Evolutionary conservation across 2,888 invertebrate genomes (phyloP).

Genomic region (Elaeidobius kamerunicus): DNA sequence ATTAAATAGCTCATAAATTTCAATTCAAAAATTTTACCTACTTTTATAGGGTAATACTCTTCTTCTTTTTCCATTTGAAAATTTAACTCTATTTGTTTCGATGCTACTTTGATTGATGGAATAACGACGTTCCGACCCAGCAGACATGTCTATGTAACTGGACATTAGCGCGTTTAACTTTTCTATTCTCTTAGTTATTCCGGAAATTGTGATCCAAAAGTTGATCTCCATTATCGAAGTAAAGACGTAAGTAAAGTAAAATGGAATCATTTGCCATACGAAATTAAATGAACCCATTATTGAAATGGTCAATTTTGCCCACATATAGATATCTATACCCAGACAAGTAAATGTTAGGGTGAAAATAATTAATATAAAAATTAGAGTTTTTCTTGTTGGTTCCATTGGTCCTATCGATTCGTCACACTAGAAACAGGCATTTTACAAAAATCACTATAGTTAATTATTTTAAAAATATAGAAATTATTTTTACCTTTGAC

Average conservation of each 20-base stretch:
- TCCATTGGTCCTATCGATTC: slow-evolving; percentile 8
- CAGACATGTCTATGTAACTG: slow-evolving; percentile 1
- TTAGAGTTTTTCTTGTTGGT: slow-evolving; percentile 7
- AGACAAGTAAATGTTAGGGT: slow-evolving; percentile 20
- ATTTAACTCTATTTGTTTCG: neutral
- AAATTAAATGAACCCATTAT: slow-evolving; percentile 7
- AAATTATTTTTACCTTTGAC: slow-evolving; percentile 4
- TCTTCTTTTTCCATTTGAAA: slow-evolving; percentile 1
- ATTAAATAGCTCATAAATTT: no score
- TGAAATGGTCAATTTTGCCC: slow-evolving; percentile 14
- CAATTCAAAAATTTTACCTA: no score
- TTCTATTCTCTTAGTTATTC: slow-evolving; percentile 6
- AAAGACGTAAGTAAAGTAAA: slow-evolving; percentile 23
- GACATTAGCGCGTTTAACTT: slow-evolving; percentile 4
- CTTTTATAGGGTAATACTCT: neutral
- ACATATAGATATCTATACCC: slow-evolving; percentile 24
- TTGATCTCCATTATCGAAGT: slow-evolving; percentile 20
- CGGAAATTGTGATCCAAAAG: slow-evolving; percentile 16
- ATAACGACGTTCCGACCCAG: neutral
- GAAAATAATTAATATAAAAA: slow-evolving; percentile 1
- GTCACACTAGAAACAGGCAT: slow-evolving; percentile 22
- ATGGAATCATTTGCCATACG: slow-evolving; percentile 20
- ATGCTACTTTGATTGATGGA: no score
- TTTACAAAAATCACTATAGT: no score
- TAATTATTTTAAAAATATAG: no score